phyloP scores from a whole-genome alignment of 2,797 vertebrate species.

The Lophotriccus pileatus region DNA sequence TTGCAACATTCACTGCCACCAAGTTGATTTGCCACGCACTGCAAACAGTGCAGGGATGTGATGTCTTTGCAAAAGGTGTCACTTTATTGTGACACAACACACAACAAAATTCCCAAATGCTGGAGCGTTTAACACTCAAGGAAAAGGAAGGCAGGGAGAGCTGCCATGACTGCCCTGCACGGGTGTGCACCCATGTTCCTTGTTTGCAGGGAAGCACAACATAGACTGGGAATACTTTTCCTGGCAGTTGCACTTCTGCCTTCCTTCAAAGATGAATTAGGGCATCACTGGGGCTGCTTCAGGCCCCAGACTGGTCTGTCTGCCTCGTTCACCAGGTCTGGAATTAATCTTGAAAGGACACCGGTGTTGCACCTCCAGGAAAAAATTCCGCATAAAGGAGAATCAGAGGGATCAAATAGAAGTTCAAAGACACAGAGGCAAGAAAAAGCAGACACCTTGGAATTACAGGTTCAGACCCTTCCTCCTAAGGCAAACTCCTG shows the following conservation, averaged over 20 bases:
- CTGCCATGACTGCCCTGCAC: background rate
- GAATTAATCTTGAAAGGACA: background rate
- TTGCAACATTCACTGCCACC: background rate
- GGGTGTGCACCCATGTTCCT: fast-evolving
- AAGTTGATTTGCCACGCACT: background rate
- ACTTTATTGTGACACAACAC: fast-evolving
- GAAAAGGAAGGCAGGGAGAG: background rate
- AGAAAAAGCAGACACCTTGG: background rate
- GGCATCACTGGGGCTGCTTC: background rate
- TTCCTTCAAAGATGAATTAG: background rate
- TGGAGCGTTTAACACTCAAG: background rate
- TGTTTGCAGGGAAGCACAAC: background rate
- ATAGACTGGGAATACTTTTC: background rate
- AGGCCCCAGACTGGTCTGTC: background rate
- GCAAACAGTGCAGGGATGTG: background rate
- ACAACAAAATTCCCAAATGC: background rate
- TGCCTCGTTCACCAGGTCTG: background rate
- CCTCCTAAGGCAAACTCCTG: background rate
- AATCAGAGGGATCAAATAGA: background rate
- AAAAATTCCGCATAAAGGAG: background rate
- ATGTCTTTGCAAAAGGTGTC: background rate
- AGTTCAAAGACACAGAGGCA: background rate
- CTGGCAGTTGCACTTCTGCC: background rate
- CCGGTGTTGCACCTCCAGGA: fast-evolving
- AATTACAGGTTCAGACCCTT: background rate